Conservation (phyloP, 2,797 vertebrate genomes). For the Tangara arthus region DNA sequence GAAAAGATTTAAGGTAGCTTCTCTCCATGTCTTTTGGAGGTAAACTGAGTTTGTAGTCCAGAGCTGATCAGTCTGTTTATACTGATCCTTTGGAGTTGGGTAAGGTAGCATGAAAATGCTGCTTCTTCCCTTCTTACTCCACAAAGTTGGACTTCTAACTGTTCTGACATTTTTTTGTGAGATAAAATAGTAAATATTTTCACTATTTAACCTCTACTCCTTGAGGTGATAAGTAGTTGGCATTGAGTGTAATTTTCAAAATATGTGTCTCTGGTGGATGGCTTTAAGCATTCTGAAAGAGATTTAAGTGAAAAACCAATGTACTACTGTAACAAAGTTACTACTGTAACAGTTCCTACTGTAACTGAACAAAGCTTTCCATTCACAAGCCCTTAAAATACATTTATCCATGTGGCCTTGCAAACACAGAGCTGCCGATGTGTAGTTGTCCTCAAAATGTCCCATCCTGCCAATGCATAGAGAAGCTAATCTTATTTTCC, state of each 20-base stretch:
- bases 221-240: background rate
- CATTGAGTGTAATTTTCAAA: background rate
- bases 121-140: background rate
- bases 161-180: background rate
- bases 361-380: background rate
- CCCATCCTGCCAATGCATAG: background rate
- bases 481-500: background rate
- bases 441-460: background rate
- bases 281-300: background rate
- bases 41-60: background rate
- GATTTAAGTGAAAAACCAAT: background rate
- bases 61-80: background rate
- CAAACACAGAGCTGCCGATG: background rate
- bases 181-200: background rate
- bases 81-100: background rate
- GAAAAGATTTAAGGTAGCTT: background rate
- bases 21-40: background rate
- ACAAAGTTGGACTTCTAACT: background rate
- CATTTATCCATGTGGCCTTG: background rate
- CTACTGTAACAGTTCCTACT: no score
- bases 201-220: background rate
- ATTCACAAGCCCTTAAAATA: background rate
- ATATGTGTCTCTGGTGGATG: background rate
- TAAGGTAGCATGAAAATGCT: background rate
- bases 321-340: background rate